These are phyloP conservation scores for Caenorhabditis sp. DNA, from an alignment of 2,888 invertebrate genomes.

Conservation along the genomic window DNA sequence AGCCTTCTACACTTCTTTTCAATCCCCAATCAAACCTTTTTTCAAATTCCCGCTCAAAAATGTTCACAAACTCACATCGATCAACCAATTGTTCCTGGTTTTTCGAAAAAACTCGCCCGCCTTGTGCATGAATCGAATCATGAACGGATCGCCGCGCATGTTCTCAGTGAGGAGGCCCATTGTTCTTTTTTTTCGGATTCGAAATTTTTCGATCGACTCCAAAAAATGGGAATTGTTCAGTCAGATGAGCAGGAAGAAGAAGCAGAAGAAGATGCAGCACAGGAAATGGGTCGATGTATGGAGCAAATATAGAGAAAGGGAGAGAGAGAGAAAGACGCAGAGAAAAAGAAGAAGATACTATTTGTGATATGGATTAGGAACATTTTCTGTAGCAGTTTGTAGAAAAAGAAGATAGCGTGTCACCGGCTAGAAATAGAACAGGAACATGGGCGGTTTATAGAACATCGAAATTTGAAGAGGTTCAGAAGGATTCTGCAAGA, in stretches of 20 bases:
- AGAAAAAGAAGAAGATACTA: neutral
- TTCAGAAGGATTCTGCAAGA: neutral
- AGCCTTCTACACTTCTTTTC: too few species aligned
- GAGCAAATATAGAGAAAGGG: constrained; percentile 10
- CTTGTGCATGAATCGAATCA: constrained; percentile 70
- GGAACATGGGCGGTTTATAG: constrained; percentile 10
- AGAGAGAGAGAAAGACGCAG: constrained; percentile 25
- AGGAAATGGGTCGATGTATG: neutral
- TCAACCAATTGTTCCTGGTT: constrained; percentile 66
- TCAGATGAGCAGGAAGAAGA: constrained; percentile 1
- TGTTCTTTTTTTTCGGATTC: too few species aligned
- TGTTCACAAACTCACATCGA: constrained; percentile 66
- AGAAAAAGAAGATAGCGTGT: constrained; percentile 13
- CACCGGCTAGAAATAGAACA: constrained; percentile 47
- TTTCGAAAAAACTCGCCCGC: constrained; percentile 68
- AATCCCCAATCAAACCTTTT: too few species aligned
- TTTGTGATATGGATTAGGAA: constrained; percentile 52
- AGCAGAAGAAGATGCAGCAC: too few species aligned
- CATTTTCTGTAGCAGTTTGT: constrained; percentile 19
- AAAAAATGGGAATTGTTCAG: constrained; percentile 1
- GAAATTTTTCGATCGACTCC: too few species aligned
- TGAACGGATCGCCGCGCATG: constrained; percentile 72
- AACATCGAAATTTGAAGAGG: neutral
- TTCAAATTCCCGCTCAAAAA: neutral
- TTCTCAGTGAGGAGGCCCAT: constrained; percentile 69